Evolutionary conservation across 2,888 invertebrate genomes (phyloP).

Genomic region (Sepiola atlantica): DNA sequence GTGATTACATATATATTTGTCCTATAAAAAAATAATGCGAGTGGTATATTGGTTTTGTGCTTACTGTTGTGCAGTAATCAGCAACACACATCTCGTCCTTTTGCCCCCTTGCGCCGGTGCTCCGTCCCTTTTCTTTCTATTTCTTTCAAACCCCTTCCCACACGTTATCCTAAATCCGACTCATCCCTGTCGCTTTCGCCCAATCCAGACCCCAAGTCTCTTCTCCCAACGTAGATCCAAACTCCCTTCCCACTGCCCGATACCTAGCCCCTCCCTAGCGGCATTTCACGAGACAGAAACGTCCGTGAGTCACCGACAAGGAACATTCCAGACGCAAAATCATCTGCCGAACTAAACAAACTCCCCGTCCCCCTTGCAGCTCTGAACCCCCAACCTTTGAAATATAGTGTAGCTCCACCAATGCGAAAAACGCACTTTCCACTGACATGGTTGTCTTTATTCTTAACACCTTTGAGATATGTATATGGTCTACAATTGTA

Average conservation of each 20-base stretch:
- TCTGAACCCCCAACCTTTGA: not conserved
- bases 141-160: not conserved
- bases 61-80: not conserved
- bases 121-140: not conserved
- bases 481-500: not conserved
- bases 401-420: not conserved
- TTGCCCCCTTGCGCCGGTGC: not conserved
- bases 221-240: not conserved
- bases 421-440: not conserved
- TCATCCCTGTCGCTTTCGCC: not conserved
- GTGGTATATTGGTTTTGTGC: not conserved
- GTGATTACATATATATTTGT: not conserved
- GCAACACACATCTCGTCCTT: not conserved
- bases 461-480: not conserved
- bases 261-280: not conserved
- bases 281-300: not conserved
- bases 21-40: not conserved
- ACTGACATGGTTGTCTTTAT: not conserved
- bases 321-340: conserved; percentile 24
- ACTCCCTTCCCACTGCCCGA: not conserved
- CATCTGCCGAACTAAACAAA: not conserved
- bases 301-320: not conserved
- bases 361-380: not conserved
- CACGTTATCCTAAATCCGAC: not conserved
- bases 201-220: not conserved